These are phyloP conservation scores for Montipora capricornis DNA, from an alignment of 64 coral and sea anemone genomes.

Conservation along the genomic window DNA sequence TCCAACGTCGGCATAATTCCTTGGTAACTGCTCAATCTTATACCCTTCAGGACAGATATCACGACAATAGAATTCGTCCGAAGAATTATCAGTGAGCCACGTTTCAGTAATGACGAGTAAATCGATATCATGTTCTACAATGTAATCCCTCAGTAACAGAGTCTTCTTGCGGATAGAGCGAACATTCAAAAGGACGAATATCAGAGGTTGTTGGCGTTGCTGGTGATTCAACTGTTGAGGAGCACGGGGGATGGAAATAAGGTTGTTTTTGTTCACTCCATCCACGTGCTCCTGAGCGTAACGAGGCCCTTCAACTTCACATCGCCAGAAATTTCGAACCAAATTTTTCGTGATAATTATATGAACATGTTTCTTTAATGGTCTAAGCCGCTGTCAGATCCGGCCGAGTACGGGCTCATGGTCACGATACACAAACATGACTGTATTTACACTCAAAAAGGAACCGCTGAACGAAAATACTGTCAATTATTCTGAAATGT, in stretches of 20 bases:
- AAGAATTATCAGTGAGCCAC: not conserved
- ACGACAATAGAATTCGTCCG: not conserved
- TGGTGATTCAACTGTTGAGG: conserved; percentile 10
- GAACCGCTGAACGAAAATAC: too few relatives aligned
- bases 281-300: not conserved
- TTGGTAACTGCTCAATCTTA: conserved; percentile 3
- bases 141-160: conserved; percentile 15
- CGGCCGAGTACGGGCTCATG: too few relatives aligned
- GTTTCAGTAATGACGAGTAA: conserved; percentile 16
- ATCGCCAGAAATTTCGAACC: too few relatives aligned
- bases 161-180: conserved; percentile 24
- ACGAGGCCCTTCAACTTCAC: too few relatives aligned
- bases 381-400: too few relatives aligned
- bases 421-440: too few relatives aligned
- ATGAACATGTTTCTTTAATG: too few relatives aligned
- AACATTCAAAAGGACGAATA: conserved; percentile 26
- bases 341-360: too few relatives aligned
- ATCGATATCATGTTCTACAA: conserved; percentile 33
- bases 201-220: conserved; percentile 15
- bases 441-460: too few relatives aligned
- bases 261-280: conserved; percentile 15
- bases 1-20: not conserved
- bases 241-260: conserved; percentile 14
- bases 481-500: too few relatives aligned
- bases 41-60: not conserved